Evolutionary conservation across 2,888 invertebrate species (phyloP), one percentile per base, ranked within the genome.

Genomic region (Pristionchus entomophagus): DNA sequence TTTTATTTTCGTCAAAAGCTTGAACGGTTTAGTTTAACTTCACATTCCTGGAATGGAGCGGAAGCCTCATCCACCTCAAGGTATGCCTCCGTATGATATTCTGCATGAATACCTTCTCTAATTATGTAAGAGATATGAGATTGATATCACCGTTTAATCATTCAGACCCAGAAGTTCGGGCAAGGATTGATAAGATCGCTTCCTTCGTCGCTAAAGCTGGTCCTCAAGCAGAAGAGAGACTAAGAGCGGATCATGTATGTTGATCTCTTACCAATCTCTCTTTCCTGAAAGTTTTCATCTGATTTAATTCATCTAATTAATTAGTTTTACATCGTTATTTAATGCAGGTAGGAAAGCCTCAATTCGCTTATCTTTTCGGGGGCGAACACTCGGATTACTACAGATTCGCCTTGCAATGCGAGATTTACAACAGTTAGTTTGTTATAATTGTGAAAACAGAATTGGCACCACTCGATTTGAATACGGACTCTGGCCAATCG

Each of bases 191-290:
- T 95, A 98, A 98, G 95, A 95, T 99, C 92, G 99, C 99, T 22
- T 97, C 97, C 94, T 99, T 99, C 95, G 99, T 99, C 90, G 99
- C 99, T 87, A 93, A 98, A 94, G 99, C 98, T 96, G 99, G 99
- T 85, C 97, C 97, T n/a, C 98, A 98, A 94, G 98, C 98, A 95
- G 99, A 99, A 95, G 96, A 97, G 95, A 98, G 62, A 38, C 49
- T 83, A 10, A n/a, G 87, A 26, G 86, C 83, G 17, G 65, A 86
- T 51, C 86, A 86, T 51, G 86, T 77, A 53, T 6, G 62, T 81
- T 49, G 4, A 41, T 17, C 41, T 10, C 35, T 17, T n/a, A n/a
- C n/a, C n/a, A n/a, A n/a, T n/a, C n/a, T n/a, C n/a, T n/a, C n/a
- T n/a, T n/a, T n/a, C n/a, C n/a, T n/a, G n/a, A n/a, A n/a, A 26